Evolutionary conservation across 2,888 invertebrate species (phyloP).

Genomic region (Mermis nigrescens): DNA sequence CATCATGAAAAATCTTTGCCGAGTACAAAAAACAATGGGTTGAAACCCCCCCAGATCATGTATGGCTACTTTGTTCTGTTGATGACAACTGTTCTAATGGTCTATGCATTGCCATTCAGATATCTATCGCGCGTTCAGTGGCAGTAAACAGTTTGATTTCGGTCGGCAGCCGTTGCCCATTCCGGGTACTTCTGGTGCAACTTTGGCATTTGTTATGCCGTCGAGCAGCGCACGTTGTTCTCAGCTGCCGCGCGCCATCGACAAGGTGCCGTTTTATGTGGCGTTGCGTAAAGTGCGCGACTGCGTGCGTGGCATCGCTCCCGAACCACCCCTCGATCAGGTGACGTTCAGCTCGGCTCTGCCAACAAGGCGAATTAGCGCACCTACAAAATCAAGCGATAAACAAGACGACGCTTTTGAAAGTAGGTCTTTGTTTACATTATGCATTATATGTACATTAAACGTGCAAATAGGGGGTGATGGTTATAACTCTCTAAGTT

Average conservation of each 20-base stretch:
- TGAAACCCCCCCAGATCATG: too few species aligned
- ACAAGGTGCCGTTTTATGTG: constrained; percentile 91
- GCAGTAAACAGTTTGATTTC: constrained; percentile 87
- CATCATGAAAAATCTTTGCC: too few species aligned
- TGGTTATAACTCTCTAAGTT: too few species aligned
- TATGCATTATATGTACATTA: too few species aligned
- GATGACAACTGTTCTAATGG: too few species aligned
- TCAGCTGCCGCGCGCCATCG: constrained; percentile 83
- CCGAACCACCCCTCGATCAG: neutral
- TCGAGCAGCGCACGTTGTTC: constrained; percentile 91
- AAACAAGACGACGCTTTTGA: too few species aligned
- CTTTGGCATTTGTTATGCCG: constrained; percentile 97
- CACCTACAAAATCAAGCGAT: neutral
- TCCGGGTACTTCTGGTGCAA: constrained; percentile 63
- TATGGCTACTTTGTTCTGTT: too few species aligned
- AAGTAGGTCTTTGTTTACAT: too few species aligned
- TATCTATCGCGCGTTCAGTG: constrained; percentile 89
- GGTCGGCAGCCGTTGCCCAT: constrained; percentile 81
- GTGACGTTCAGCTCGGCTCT: constrained; percentile 5
- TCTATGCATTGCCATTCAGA: constrained; percentile 24
- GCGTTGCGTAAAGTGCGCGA: constrained; percentile 37
- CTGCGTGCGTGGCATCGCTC: neutral
- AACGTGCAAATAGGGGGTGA: too few species aligned
- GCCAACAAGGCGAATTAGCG: too few species aligned
- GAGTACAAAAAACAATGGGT: too few species aligned